These are phyloP conservation scores for Tinea semifulvella DNA, from an alignment of 2,888 invertebrate genomes.

Conservation along the genomic window DNA sequence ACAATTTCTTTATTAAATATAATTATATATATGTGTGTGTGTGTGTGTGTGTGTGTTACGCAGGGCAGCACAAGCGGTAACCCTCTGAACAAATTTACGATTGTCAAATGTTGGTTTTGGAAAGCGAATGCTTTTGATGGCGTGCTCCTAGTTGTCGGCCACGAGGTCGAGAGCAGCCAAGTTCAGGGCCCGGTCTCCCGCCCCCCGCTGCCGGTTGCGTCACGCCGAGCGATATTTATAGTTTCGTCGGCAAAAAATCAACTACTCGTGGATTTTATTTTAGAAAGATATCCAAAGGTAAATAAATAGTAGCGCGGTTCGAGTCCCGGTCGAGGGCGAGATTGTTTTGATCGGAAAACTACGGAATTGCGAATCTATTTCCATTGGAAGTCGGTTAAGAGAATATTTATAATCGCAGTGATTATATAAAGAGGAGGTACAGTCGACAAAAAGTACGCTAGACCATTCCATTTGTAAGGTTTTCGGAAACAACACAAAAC, in stretches of 20 bases:
- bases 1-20: no score
- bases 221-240: conserved; percentile 55
- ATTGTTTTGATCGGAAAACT: conserved; percentile 2
- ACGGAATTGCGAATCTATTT: neutral
- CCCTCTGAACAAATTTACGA: no score
- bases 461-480: no score
- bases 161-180: conserved; percentile 31
- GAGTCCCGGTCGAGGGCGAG: conserved; percentile 23
- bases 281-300: conserved; percentile 49
- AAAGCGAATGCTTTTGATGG: no score
- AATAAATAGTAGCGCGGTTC: conserved; percentile 55
- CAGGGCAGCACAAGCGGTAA: no score
- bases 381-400: conserved; percentile 24
- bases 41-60: no score
- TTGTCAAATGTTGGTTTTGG: no score
- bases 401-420: conserved; percentile 55
- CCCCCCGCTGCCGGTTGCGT: conserved; percentile 49
- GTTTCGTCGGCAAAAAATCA: conserved; percentile 52
- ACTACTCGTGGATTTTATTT: conserved; percentile 56
- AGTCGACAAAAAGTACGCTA: no score
- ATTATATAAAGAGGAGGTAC: no score
- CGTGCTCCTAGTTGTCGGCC: no score
- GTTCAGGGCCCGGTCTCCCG: conserved; percentile 42
- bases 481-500: no score
- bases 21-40: no score